A percentile compares a stretch with the other conserved stretches of the same genome.
Conservation (phyloP, 53 echinoderm and acorn worm genomes). For the Hippasteria phrygiana region DNA sequence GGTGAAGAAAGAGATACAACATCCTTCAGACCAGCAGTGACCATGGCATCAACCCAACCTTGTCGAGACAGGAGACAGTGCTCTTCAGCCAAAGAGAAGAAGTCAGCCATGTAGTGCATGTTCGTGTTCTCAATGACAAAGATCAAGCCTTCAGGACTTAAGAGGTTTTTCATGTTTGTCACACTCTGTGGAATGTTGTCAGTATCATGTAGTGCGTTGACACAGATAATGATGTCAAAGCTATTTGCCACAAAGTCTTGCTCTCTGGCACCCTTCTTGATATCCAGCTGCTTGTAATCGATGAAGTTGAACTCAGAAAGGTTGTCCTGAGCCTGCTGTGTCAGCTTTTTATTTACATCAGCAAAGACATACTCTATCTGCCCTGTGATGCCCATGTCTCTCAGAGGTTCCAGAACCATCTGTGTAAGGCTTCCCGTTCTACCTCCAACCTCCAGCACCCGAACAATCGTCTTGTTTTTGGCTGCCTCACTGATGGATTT, state of each 20-base stretch:
- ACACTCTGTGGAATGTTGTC: constrained; percentile 71
- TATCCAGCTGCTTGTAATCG: constrained; percentile 91
- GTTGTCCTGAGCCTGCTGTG: constrained; percentile 84
- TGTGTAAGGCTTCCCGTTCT: constrained; percentile 86
- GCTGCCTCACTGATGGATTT: constrained; percentile 74
- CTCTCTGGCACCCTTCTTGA: constrained; percentile 72
- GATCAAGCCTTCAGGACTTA: constrained; percentile 83
- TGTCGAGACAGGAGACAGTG: constrained; percentile 58
- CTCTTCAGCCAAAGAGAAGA: constrained; percentile 72
- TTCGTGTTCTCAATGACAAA: constrained; percentile 83
- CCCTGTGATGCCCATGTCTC: constrained; percentile 69
- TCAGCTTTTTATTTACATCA: constrained; percentile 82
- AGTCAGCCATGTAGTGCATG: constrained; percentile 77
- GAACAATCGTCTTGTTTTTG: constrained; percentile 75
- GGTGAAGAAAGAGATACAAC: constrained; percentile 75
- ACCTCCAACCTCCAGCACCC: constrained; percentile 88
- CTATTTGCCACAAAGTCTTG: constrained; percentile 87
- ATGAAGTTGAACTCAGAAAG: constrained; percentile 75
- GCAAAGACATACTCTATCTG: constrained; percentile 93
- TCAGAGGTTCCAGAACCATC: constrained; percentile 80
- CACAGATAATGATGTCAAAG: constrained; percentile 83
- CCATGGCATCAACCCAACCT: constrained; percentile 71
- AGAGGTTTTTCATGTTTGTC: constrained; percentile 72
- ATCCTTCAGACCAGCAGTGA: constrained; percentile 74
- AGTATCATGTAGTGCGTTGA: constrained; percentile 82